Evolutionary conservation across 1,140 invertebrate genomes (phyloP).

Genomic region (Drosophila setifemur): DNA sequence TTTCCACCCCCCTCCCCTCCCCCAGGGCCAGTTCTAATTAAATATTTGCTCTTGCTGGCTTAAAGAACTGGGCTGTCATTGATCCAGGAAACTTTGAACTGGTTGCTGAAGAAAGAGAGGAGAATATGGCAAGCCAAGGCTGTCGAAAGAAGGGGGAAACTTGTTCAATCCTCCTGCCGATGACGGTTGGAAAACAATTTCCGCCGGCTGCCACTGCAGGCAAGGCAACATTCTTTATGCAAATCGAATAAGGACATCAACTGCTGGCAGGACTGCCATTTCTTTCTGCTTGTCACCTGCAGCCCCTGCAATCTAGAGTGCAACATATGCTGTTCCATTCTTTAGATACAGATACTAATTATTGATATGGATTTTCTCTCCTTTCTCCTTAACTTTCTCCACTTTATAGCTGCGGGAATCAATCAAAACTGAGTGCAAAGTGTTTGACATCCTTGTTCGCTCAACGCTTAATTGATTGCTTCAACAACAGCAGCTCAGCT

Average conservation of each 20-base stretch:
- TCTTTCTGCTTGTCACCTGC: neutral
- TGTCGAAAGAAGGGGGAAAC: conserved; percentile 10
- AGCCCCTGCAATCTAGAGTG: neutral
- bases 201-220: neutral
- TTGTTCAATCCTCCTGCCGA: conserved; percentile 18
- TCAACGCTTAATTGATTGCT: conserved; percentile 71
- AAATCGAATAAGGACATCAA: conserved; percentile 33
- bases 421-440: conserved; percentile 63
- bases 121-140: conserved; percentile 31
- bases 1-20: neutral
- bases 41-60: conserved; percentile 64
- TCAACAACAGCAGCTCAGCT: too few relatives aligned
- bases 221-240: conserved; percentile 29
- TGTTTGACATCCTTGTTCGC: conserved; percentile 42
- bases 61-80: conserved; percentile 47
- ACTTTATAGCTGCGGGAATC: conserved; percentile 36
- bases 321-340: conserved; percentile 3
- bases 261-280: neutral
- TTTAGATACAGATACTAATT: conserved; percentile 34
- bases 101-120: neutral
- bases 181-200: conserved; percentile 48
- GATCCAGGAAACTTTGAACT: conserved; percentile 40
- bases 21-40: conserved; percentile 51
- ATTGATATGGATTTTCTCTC: conserved; percentile 8
- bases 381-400: neutral